Evolutionary conservation across 2,888 invertebrate genomes (phyloP), one percentile per base, ranked within the genome.

Genomic region (Cephus pygmeus): DNA sequence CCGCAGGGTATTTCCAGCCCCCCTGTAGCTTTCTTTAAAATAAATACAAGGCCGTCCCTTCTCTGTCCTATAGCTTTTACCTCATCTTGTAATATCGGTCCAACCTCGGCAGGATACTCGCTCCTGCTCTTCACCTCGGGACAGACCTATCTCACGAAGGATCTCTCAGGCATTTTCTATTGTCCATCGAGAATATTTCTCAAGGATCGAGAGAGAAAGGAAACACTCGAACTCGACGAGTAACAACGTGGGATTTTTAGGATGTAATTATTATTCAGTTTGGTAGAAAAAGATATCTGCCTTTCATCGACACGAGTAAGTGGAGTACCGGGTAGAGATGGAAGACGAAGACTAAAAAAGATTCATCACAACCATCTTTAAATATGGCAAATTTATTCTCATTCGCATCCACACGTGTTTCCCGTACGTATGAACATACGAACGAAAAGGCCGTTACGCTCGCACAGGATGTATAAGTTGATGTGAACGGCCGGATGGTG

Each of bases 1-100:
- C 75, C 75, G 15, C 69, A 73, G 75, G 79, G 71, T 77, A 76
- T 79, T 76, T 77, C 15, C 31, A 71, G 35, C 35, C 69, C 31
- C 75, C 71, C 73, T 56, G 36, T 23, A 36, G 69, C 71, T 34
- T 11, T 34, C 33, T 71, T 71, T 71, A 71, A 71, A 71, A 31
- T 71, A 71, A 71, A 71, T 6, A 71, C 71, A 71, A 71, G 71
- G 71, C 12, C 31, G 4, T 23, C 56, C 71, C 31, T 71, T 71
- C 31, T 1, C 71, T 71, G 12, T 71, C 31, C 6, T 31, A 6
- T 31, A 6, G 71, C 31, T 56, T 56, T 56, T 23, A 23, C 23
- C 56, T 56, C 56, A 23, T 56, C 56, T 23, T 56, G 23, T 56
- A 56, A 56, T 56, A 56, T 56, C 56, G 56, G 56, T 56, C 56